Base-by-base conservation (phyloP, 2,797 vertebrate genomes). In the Lophius americanus region DNA sequence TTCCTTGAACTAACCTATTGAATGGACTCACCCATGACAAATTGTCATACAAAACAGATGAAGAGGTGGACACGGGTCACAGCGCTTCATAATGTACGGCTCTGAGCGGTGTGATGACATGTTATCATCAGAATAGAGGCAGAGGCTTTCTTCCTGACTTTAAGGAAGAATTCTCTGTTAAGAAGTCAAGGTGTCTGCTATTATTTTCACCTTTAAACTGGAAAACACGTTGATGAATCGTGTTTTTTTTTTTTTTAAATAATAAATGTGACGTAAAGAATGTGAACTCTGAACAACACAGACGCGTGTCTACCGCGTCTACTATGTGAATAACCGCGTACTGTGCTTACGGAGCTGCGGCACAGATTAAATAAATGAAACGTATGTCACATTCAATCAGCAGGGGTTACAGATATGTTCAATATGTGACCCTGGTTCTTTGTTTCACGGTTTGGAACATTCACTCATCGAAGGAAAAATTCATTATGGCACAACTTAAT, bases 1-100 rank as follows among this genome's bases (percentile, higher is more conserved):
- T 59, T 44, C 58, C 48, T 69, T 79, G 60, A 63, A 71, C 53
- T 41, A 43, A 60, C 44, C 38, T 37, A 48, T 38, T 72, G 64
- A 66, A 60, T 13, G 2, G 33, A 33, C 41, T 61, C 47, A 23
- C 13, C 57, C 67, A 43, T 48, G 32, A 55, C 32, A 14, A 32
- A 62, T 36, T 66, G 64, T 61, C 36, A 48, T 70, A 43, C 68
- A 82, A 44, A 6, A 53, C 6, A 35, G 50, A 47, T 48, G 13
- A 55, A 64, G 46, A 38, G 48, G 57, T 64, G 7, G 10, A 68
- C 35, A 14, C 9, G n/a, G 68, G 37, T 58, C 44, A 54, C 53
- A 46, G 10, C 10, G 6, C 43, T 51, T 62, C 23, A 55, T 38
- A 59, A 59, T 47, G 35, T 51, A 51, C 41, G 48, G 43, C 41